phyloP scores from a whole-genome alignment of 2,888 invertebrate species.

The Pollenia griseotomentosa region DNA sequence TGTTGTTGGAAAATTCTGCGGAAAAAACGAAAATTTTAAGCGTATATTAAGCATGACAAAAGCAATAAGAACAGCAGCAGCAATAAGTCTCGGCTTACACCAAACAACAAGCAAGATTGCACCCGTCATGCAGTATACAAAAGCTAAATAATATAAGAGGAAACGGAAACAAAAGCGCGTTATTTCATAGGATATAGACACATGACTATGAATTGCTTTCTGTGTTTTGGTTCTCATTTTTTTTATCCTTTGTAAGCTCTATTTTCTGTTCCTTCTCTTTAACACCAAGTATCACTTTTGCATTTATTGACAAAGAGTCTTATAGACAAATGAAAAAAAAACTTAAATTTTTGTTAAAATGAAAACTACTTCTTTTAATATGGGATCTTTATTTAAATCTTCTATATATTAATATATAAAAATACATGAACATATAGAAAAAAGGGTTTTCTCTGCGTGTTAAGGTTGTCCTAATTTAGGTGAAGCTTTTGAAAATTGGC shows the following conservation, averaged over 20 bases:
- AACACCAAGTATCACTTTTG: conserved; percentile 16
- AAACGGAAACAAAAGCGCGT: conserved; percentile 64
- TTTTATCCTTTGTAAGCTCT: neutral
- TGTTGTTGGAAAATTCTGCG: conserved; percentile 50
- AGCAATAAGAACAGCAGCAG: neutral
- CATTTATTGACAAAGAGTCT: neutral
- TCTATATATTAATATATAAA: no score
- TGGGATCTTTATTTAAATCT: no score
- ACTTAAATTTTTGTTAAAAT: no score
- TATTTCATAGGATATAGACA: conserved; percentile 59
- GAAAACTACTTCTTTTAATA: no score
- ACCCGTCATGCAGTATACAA: neutral
- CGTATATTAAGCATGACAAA: conserved; percentile 33
- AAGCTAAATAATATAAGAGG: conserved; percentile 30
- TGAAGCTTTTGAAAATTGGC: no score
- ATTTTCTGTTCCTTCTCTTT: neutral
- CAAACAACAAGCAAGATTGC: neutral
- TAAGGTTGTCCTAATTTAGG: no score
- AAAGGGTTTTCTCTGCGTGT: no score
- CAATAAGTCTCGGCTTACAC: neutral
- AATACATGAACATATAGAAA: no score
- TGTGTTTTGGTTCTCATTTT: conserved; percentile 1
- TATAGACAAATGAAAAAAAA: conserved; percentile 6
- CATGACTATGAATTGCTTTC: conserved; percentile 53
- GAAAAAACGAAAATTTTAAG: conserved; percentile 25